These are phyloP conservation scores for Phoebastria nigripes DNA, from an alignment of 2,797 vertebrate species.

Conservation along the genomic window DNA sequence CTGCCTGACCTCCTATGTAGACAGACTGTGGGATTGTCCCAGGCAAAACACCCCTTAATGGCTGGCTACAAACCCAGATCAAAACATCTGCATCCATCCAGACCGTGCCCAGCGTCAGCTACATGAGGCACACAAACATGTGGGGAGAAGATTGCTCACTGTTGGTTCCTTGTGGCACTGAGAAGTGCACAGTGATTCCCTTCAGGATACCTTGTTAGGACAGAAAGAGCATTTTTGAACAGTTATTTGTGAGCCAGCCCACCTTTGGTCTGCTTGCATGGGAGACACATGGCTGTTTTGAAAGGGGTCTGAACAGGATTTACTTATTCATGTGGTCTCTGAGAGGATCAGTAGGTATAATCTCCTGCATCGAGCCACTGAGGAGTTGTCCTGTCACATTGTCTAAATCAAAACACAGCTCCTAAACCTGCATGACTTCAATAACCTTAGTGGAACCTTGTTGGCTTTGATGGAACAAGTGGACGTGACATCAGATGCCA, in stretches of 20 bases:
- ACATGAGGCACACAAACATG: not conserved
- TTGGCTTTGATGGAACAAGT: constrained; percentile 48
- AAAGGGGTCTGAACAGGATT: not conserved
- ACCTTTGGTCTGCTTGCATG: not conserved
- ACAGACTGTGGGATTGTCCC: not conserved
- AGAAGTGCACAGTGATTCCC: not conserved
- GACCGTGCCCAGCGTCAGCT: not conserved
- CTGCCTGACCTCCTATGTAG: not conserved
- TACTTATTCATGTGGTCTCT: not conserved
- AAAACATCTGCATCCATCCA: not conserved
- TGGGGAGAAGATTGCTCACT: not conserved
- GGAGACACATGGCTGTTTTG: not conserved
- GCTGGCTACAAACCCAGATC: not conserved
- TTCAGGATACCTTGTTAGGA: not conserved
- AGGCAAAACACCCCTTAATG: rapidly evolving
- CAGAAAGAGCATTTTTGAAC: not conserved
- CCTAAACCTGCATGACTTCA: not conserved
- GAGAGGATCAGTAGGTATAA: not conserved
- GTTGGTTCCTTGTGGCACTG: not conserved
- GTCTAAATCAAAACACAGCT: constrained; percentile 30
- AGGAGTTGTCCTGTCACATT: not conserved
- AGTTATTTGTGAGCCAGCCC: not conserved
- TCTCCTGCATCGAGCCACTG: not conserved
- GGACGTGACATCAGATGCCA: constrained; percentile 7
- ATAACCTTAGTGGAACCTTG: constrained; percentile 16